A percentile compares a stretch with the other conserved stretches of the same genome.
These are phyloP conservation scores for Eupelmus urozonus DNA, from an alignment of 2,888 invertebrate species.

Conservation along the genomic window DNA sequence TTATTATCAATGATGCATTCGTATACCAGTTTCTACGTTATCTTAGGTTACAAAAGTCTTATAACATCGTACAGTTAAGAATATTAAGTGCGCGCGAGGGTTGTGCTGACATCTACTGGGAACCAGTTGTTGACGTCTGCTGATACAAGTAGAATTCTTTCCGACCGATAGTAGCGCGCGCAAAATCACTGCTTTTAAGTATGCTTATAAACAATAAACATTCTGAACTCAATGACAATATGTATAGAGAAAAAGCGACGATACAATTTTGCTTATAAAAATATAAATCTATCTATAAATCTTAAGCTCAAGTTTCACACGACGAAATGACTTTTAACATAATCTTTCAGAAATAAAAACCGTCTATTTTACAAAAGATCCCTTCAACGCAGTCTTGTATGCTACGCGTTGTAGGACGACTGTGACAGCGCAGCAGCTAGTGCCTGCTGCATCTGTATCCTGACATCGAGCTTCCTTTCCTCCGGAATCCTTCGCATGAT, in stretches of 20 bases:
- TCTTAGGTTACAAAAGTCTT: background rate
- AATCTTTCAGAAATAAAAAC: background rate
- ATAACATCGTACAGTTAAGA: background rate
- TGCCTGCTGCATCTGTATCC: constrained; percentile 75
- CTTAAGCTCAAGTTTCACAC: too few relatives aligned
- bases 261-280: background rate
- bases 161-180: constrained; percentile 31
- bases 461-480: constrained; percentile 71
- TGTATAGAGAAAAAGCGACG: background rate
- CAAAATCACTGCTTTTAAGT: background rate
- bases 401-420: background rate
- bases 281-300: too few relatives aligned
- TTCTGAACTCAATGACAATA: background rate
- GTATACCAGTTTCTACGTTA: constrained; percentile 6
- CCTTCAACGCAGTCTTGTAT: background rate
- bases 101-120: constrained; percentile 34
- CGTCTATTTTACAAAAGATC: background rate
- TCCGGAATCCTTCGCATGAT: constrained; percentile 72
- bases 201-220: background rate
- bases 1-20: constrained; percentile 10
- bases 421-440: constrained; percentile 62
- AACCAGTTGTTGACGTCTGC: background rate
- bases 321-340: background rate
- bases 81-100: background rate
- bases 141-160: constrained; percentile 2